A percentile compares a stretch with the other conserved stretches of the same genome.
phyloP scores from a whole-genome alignment of 2,888 invertebrate genomes.

The Chouioia cunea region DNA sequence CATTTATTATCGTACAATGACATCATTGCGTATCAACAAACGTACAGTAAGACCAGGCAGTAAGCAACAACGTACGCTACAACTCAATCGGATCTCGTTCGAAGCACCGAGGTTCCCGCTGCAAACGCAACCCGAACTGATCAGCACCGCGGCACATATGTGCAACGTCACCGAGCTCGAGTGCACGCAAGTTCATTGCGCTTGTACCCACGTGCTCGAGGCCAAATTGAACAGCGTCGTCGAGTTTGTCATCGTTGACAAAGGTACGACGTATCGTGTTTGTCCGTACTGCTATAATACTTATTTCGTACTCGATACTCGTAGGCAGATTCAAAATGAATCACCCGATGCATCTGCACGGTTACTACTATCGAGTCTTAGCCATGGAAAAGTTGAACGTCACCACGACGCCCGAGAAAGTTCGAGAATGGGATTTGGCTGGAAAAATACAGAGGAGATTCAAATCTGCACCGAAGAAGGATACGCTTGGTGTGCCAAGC shows the following conservation, averaged over 20 bases:
- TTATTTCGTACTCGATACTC: not conserved
- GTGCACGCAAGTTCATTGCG: conserved; percentile 2
- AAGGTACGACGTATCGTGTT: not conserved
- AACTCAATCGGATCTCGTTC: conserved; percentile 16
- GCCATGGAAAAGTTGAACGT: conserved; percentile 74
- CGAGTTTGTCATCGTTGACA: conserved; percentile 9
- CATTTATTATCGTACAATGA: not conserved
- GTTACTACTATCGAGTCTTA: conserved; percentile 85
- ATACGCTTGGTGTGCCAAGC: no score
- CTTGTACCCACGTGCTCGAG: not conserved
- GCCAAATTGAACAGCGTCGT: conserved; percentile 6
- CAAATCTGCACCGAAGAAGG: no score
- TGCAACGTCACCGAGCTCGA: not conserved
- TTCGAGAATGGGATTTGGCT: conserved; percentile 58
- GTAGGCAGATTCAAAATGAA: not conserved
- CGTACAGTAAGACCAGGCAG: not conserved
- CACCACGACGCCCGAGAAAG: conserved; percentile 57
- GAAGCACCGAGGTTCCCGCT: conserved; percentile 2
- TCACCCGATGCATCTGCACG: conserved; percentile 90
- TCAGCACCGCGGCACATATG: not conserved
- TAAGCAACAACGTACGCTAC: not conserved
- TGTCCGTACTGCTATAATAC: not conserved
- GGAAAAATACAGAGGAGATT: conserved; percentile 57
- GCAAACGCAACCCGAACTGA: not conserved
- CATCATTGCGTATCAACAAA: not conserved